Base-by-base conservation (phyloP, 2,113 vertebrate species). In the Oenanthe melanoleuca region DNA sequence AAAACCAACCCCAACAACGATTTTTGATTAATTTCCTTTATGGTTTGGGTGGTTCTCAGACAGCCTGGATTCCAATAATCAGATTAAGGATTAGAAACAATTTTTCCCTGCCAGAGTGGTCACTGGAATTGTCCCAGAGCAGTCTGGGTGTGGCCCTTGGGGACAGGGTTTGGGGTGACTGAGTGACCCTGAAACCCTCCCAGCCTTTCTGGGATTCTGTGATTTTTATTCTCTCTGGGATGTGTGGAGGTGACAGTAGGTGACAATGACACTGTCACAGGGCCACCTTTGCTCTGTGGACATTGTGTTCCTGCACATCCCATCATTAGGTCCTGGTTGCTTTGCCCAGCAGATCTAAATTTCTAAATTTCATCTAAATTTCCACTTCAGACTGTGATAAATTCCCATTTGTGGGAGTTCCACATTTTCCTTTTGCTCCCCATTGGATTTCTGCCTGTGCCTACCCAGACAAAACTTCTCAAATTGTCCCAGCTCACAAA, bases 281-380 rank as follows among this genome's bases (percentile, higher is more conserved):
- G n/a, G 31, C 42, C 89, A 57, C 53, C 25, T 65, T 44, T 37
- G 5, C 45, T 47, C 29, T 52, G 47, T 52, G 47, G 77, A 24
- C 63, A 12, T 21, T 6, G 6, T 5, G 13, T 22, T 59, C 55
- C 75, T 77, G 29, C n/a, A 14, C 2, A 1, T 45, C 33, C 23
- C 52, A 11, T n/a, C 29, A 2, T 31, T 6, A 34, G 52, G 26
- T 67, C 2, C 2, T 2, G 2, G 1, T 29, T 44, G 21, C 13
- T 64, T 80, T 74, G 12, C n/a, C 59, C 80, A 69, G 34, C 57
- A 93, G 53, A 0, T 50, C 16, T 37, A 52, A 71, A 66, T 90
- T 60, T 67, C 6, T 37, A 37, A 37, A 37, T 37, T 37, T 37
- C 14, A 0, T 50, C 16, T 37, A 52, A 71, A 66, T 90, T 60